These are phyloP conservation scores for Danio tinwini DNA, from an alignment of 2,797 vertebrate species.

Conservation along the genomic window DNA sequence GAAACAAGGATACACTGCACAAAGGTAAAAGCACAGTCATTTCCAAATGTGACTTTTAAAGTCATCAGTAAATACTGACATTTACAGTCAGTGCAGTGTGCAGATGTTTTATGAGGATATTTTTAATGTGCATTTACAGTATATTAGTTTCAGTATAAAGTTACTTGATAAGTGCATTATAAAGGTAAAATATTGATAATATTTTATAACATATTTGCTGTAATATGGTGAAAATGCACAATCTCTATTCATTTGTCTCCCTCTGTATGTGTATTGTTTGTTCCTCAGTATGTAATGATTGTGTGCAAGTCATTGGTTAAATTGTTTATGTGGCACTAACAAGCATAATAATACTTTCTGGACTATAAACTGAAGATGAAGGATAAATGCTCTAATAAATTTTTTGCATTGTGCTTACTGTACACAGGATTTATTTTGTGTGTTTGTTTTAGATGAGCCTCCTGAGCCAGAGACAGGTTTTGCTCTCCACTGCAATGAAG, in stretches of 20 bases:
- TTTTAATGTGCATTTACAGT: not conserved
- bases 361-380: not conserved
- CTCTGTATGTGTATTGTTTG: not conserved
- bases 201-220: not conserved
- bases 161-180: not conserved
- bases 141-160: not conserved
- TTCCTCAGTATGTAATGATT: not conserved
- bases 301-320: not conserved
- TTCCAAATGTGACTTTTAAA: not conserved
- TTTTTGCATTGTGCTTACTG: not conserved
- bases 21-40: not conserved
- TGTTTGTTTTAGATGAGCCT: constrained; percentile 12
- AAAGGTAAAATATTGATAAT: not conserved
- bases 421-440: not conserved
- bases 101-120: not conserved
- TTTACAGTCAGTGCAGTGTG: not conserved
- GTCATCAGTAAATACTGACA: not conserved
- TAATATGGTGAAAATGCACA: not conserved
- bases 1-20: not conserved
- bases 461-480: not conserved
- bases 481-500: constrained; percentile 27
- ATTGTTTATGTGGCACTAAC: not conserved
- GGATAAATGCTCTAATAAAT: not conserved
- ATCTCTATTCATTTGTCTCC: too few relatives aligned
- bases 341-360: not conserved